Evolutionary conservation across 2,113 vertebrate genomes (phyloP).

Genomic region (Laticauda colubrina): DNA sequence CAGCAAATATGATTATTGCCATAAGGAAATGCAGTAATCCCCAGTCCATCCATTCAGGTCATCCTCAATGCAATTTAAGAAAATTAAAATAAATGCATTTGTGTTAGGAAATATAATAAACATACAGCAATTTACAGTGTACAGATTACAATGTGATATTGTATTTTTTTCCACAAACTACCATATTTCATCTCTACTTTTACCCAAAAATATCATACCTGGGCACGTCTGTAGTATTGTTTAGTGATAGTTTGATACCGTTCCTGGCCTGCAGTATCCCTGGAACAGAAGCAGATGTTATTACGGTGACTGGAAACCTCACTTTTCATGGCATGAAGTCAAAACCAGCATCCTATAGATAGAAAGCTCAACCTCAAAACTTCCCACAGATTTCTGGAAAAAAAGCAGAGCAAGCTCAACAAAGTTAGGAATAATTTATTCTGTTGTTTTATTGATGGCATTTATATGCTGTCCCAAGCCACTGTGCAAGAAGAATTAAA

Average conservation of each 20-base stretch:
- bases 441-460: neutral
- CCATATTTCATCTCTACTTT: neutral
- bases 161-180: neutral
- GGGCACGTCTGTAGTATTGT: constrained; percentile 96
- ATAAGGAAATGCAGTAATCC: neutral
- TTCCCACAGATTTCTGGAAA: neutral
- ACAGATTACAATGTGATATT: neutral
- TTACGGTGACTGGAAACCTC: too few relatives aligned
- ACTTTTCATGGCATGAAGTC: neutral
- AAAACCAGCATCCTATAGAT: neutral
- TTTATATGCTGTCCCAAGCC: neutral
- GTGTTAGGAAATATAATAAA: neutral
- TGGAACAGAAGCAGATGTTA: constrained; percentile 53
- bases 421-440: neutral
- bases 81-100: neutral
- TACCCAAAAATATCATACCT: constrained; percentile 72
- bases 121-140: neutral
- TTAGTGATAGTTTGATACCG: constrained; percentile 98
- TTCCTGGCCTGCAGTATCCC: constrained; percentile 98
- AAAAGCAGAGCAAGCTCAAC: neutral
- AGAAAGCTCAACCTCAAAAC: neutral
- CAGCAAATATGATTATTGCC: neutral
- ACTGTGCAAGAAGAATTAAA: neutral
- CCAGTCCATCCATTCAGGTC: too few relatives aligned
- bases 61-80: neutral